A percentile compares a stretch with the other conserved stretches of the same genome.
Conservation (phyloP, 1,140 invertebrate species). For the Papilio glaucus region DNA sequence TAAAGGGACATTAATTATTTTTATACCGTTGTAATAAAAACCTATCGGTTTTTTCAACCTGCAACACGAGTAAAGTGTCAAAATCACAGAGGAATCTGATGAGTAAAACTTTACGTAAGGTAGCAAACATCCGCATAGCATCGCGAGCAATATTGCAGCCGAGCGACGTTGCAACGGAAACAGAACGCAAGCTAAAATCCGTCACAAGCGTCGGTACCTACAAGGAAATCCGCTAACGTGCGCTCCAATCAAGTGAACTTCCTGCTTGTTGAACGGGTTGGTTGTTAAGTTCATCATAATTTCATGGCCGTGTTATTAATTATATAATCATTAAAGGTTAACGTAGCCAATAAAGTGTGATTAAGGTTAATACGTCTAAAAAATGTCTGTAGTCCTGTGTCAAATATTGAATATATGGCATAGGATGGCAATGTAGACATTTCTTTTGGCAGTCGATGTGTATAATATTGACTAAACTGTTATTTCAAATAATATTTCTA, state of each 20-base stretch:
- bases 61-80: neutral
- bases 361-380: too few species aligned
- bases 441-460: too few species aligned
- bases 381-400: too few species aligned
- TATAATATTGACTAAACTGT: too few species aligned
- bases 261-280: neutral
- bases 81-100: neutral
- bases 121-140: conserved; percentile 7
- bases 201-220: neutral
- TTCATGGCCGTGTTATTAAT: neutral
- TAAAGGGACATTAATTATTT: too few species aligned
- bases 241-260: conserved; percentile 9
- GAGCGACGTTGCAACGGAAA: neutral
- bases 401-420: too few species aligned
- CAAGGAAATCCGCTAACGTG: conserved; percentile 12
- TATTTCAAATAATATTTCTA: too few species aligned
- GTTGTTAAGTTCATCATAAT: neutral
- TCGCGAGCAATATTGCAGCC: neutral
- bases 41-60: too few species aligned
- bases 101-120: neutral
- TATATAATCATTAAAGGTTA: neutral
- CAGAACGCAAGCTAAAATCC: neutral
- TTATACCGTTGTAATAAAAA: too few species aligned
- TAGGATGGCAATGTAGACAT: too few species aligned
- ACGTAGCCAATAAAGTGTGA: neutral